These are phyloP conservation scores for Epizoanthus rinbou DNA, from an alignment of 92 coral and sea anemone species.

Conservation along the genomic window DNA sequence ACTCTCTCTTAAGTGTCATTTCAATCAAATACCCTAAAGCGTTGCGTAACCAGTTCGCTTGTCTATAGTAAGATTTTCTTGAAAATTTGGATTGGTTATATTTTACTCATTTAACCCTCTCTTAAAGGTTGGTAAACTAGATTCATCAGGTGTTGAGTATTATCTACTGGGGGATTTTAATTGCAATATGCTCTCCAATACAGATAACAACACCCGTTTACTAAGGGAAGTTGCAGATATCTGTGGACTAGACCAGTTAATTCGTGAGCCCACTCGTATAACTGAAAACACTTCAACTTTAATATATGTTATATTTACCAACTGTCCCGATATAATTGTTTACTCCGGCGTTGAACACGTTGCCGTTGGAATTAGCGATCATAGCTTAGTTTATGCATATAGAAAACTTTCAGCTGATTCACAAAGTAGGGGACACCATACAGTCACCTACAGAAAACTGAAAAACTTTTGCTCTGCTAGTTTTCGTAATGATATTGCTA, in stretches of 20 bases:
- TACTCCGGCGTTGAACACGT: no score
- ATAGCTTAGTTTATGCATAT: conserved; percentile 29
- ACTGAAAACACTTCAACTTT: conserved; percentile 33
- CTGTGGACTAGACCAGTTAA: no score
- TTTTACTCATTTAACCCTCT: no score
- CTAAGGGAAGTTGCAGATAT: conserved; percentile 45
- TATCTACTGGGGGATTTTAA: no score
- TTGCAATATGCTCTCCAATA: conserved; percentile 40
- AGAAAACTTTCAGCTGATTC: conserved; percentile 13
- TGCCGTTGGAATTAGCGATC: no score
- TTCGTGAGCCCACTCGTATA: not conserved
- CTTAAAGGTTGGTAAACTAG: conserved; percentile 38
- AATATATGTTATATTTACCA: conserved; percentile 55
- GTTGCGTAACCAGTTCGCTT: no score
- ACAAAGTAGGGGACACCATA: not conserved
- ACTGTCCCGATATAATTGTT: conserved; percentile 53
- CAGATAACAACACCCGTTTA: conserved; percentile 32
- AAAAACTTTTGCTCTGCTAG: conserved; percentile 11
- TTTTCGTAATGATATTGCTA: conserved; percentile 1
- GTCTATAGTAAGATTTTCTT: no score
- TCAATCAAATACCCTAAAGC: no score
- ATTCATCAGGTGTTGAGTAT: no score
- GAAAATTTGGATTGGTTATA: no score
- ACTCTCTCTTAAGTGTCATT: no score
- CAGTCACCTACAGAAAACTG: no score